Conservation (phyloP, 2,888 invertebrate genomes). For the Melinaea marsaeus region DNA sequence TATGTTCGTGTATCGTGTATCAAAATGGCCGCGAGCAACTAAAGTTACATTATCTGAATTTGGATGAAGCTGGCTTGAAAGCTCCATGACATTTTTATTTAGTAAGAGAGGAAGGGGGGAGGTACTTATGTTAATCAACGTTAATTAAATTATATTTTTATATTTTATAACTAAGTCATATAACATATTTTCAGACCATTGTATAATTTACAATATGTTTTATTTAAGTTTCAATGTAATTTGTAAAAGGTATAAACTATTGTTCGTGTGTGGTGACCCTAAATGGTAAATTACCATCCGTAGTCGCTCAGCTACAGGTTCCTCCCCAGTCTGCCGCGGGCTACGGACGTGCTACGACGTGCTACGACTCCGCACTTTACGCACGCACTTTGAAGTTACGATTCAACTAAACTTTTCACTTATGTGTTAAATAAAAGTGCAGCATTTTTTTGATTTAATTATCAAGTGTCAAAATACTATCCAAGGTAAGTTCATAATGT, state of each 20-base stretch:
- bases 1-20: background rate
- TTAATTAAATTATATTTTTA: too few species aligned
- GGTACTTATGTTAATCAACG: too few species aligned
- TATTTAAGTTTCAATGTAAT: background rate
- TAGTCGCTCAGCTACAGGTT: conserved; percentile 35
- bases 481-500: too few species aligned
- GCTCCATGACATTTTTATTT: too few species aligned
- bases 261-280: conserved; percentile 1
- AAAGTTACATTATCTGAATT: background rate
- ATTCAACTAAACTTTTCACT: conserved; percentile 13
- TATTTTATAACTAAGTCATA: too few species aligned
- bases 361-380: conserved; percentile 26
- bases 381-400: conserved; percentile 16
- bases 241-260: background rate
- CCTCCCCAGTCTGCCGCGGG: conserved; percentile 35
- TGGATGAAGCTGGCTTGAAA: too few species aligned
- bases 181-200: too few species aligned
- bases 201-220: too few species aligned
- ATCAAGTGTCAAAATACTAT: background rate
- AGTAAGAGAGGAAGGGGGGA: too few species aligned
- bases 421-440: background rate
- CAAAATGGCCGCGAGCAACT: background rate
- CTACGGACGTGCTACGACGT: conserved; percentile 38
- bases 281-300: conserved; percentile 13
- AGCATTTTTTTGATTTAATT: background rate